Evolutionary conservation across 2,113 vertebrate genomes (phyloP).

Genomic region (Hemiscyllium ocellatum): DNA sequence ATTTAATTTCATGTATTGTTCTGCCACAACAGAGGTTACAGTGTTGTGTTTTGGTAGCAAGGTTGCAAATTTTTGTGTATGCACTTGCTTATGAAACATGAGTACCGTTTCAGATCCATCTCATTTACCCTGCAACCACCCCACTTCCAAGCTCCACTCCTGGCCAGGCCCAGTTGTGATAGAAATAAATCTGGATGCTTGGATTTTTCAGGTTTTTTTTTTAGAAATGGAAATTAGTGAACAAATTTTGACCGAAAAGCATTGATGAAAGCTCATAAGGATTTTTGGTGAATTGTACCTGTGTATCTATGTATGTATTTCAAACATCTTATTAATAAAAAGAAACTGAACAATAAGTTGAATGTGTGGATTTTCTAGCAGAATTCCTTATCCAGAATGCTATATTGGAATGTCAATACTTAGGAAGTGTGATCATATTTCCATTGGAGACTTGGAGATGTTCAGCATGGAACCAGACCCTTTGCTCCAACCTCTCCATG

Average conservation of each 20-base stretch:
- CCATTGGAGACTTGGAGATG: not conserved
- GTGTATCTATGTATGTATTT: slow-evolving; percentile 30
- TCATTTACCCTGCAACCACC: not conserved
- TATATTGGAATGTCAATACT: not conserved
- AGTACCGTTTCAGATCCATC: not conserved
- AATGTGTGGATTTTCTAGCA: not conserved
- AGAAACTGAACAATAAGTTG: not conserved
- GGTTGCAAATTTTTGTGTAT: not conserved
- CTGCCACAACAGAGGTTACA: not conserved
- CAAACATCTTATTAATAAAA: slow-evolving; percentile 20
- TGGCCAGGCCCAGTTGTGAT: too few relatives aligned
- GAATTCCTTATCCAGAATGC: not conserved
- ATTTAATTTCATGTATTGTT: not conserved
- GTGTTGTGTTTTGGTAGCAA: not conserved
- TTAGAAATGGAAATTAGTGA: not conserved
- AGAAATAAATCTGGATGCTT: not conserved
- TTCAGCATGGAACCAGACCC: too few relatives aligned
- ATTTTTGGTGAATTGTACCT: slow-evolving; percentile 25
- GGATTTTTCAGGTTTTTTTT: not conserved
- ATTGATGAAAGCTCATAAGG: not conserved
- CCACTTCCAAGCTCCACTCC: too few relatives aligned
- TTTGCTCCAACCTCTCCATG: too few relatives aligned
- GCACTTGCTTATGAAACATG: not conserved
- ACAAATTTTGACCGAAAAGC: slow-evolving; percentile 17
- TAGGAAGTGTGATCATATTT: not conserved